phyloP scores from a whole-genome alignment of 2,113 vertebrate species.

The Phylloscopus trochiloides region DNA sequence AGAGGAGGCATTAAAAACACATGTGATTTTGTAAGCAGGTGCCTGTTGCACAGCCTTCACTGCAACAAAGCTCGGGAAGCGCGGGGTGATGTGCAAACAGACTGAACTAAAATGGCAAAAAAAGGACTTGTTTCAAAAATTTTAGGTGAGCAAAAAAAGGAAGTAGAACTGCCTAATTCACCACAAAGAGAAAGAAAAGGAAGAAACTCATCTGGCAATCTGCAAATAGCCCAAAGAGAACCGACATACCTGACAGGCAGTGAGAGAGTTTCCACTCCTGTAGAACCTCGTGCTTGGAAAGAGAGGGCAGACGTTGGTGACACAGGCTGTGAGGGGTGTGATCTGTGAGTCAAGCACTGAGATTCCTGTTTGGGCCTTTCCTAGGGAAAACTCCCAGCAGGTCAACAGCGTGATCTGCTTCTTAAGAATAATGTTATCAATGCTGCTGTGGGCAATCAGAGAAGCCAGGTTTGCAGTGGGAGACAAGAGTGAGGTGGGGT shows the following conservation, averaged over 20 bases:
- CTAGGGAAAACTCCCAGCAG: background rate
- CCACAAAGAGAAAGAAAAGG: background rate
- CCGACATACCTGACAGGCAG: background rate
- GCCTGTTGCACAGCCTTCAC: background rate
- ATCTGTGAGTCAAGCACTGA: background rate
- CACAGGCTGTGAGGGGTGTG: background rate
- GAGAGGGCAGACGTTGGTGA: background rate
- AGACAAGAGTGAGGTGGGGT: background rate
- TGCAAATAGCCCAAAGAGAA: background rate
- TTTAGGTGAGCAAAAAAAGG: background rate
- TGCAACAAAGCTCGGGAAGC: background rate
- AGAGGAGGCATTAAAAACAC: background rate
- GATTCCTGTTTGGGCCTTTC: background rate
- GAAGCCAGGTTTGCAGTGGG: background rate
- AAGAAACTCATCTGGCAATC: rapidly evolving
- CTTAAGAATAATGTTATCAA: rapidly evolving
- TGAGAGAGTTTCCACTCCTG: background rate
- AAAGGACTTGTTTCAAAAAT: background rate
- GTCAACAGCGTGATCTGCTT: background rate
- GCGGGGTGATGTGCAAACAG: background rate
- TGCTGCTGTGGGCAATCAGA: rapidly evolving
- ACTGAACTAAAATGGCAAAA: background rate
- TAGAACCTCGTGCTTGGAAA: background rate
- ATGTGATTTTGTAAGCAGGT: background rate
- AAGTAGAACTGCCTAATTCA: background rate